Evolutionary conservation across 2,888 invertebrate genomes (phyloP), one percentile per base, ranked within the genome.

Genomic region (Gisinianus flammeolus): DNA sequence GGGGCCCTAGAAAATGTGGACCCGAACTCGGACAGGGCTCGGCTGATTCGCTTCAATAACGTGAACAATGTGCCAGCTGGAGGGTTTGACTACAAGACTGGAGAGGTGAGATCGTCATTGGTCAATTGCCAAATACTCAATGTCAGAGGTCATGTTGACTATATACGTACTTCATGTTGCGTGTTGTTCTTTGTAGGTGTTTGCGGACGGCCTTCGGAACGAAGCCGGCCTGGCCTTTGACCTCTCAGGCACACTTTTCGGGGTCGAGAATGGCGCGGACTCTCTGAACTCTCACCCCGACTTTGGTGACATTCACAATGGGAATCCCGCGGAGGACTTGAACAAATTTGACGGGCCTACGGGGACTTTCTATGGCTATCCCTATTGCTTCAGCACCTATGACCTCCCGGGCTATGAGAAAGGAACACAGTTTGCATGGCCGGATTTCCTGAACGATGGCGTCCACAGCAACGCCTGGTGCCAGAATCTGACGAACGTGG

Each of bases 241-340:
- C 44, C 2, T 12, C 12, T 22, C 26, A 12, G 74, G 75, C 6
- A 62, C 62, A 1, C 70, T 79, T 12, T 75, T 69, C 68, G 78
- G 75, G 16, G 78, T 75, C 6, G 78, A 70, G 30, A 79, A 79
- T 64, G 64, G 69, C 4, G 71, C 26, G 4, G 78, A 79, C 28
- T 1, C 52, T 2, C 64, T 81, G 19, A 79, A 76, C 66, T 52
- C 82, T 6, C 70, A 66, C 1, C 82, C 82, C 35, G 44, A 82
- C 19, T 82, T 82, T 1, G 83, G 81, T n/a, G 81, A 83, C 31
- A 82, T 83, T 74, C 82, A 82, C 62, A 81, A 81, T 68, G 77
- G 76, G 44, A 83, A 83, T 73, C 83, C 83, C 16, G 82, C 81
- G 5, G 83, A 83, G 19, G 82, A 82, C 35, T 22, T 83, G 68